A percentile compares a stretch with the other conserved stretches of the same genome.
These are phyloP conservation scores for Smittia aterrima DNA, from an alignment of 2,888 invertebrate genomes.

Conservation along the genomic window DNA sequence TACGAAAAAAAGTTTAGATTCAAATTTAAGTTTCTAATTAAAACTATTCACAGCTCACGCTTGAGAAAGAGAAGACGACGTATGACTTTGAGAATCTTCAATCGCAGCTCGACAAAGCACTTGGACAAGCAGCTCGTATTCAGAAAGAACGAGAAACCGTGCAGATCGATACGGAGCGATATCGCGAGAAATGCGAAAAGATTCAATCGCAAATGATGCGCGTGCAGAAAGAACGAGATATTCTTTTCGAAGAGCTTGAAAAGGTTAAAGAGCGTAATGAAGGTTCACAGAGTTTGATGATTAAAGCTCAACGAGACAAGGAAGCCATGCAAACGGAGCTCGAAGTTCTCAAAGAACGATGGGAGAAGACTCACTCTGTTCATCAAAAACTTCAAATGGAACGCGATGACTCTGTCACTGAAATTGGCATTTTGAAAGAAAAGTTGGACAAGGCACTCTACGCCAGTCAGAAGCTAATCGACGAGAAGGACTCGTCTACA, in stretches of 20 bases:
- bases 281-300: constrained; percentile 74
- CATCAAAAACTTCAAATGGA: constrained; percentile 86
- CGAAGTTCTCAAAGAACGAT: constrained; percentile 81
- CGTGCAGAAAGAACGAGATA: constrained; percentile 85
- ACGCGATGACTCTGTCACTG: constrained; percentile 79
- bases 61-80: constrained; percentile 86
- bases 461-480: constrained; percentile 76
- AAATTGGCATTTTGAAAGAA: constrained; percentile 83
- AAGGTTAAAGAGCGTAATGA: constrained; percentile 80
- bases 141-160: constrained; percentile 88
- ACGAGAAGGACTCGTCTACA: constrained; percentile 83
- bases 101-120: constrained; percentile 85
- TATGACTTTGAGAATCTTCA: constrained; percentile 90
- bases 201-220: constrained; percentile 75
- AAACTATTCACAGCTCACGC: constrained; percentile 63
- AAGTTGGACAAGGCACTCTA: constrained; percentile 85
- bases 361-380: constrained; percentile 81
- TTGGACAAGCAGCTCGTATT: constrained; percentile 80
- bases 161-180: constrained; percentile 78
- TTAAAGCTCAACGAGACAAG: constrained; percentile 78
- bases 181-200: constrained; percentile 86
- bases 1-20: no score
- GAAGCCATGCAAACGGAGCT: constrained; percentile 82
- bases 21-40: no score
- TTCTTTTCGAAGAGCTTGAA: constrained; percentile 75